A percentile compares a stretch with the other conserved stretches of the same genome.
Conservation (phyloP, 2,113 vertebrate genomes). For the Perca fluviatilis region DNA sequence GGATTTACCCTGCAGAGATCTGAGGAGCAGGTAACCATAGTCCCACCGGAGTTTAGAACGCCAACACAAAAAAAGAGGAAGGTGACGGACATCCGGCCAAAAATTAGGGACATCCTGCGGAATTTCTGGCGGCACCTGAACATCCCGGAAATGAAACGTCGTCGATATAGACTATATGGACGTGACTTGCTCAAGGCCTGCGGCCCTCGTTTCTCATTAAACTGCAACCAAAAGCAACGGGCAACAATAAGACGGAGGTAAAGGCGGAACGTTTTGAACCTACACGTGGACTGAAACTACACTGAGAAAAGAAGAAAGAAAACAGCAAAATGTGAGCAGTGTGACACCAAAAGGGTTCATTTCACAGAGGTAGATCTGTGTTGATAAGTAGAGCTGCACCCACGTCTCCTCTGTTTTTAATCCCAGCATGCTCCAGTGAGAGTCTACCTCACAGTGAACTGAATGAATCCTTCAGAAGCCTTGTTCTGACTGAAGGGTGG, state of each 20-base stretch:
- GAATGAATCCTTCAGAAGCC: not conserved
- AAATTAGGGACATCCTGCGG: no score
- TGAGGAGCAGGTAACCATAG: no score
- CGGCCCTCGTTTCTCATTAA: not conserved
- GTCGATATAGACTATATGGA: not conserved
- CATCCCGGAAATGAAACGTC: no score
- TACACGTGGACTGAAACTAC: not conserved
- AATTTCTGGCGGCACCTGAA: no score
- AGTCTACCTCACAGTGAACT: not conserved
- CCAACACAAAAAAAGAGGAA: no score
- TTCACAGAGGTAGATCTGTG: conserved; percentile 18
- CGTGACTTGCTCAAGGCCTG: not conserved
- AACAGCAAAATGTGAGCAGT: not conserved
- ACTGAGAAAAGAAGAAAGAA: not conserved
- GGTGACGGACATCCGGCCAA: no score
- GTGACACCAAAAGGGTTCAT: not conserved
- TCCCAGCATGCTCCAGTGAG: conserved; percentile 18
- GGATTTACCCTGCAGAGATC: no score
- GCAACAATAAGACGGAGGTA: not conserved
- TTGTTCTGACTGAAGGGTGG: not conserved
- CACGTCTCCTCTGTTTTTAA: conserved; percentile 6
- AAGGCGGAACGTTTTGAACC: not conserved
- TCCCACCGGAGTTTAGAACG: no score
- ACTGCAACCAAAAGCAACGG: not conserved
- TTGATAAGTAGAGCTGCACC: not conserved